Conservation (phyloP, 1,140 invertebrate genomes). For the Grapholita molesta region DNA sequence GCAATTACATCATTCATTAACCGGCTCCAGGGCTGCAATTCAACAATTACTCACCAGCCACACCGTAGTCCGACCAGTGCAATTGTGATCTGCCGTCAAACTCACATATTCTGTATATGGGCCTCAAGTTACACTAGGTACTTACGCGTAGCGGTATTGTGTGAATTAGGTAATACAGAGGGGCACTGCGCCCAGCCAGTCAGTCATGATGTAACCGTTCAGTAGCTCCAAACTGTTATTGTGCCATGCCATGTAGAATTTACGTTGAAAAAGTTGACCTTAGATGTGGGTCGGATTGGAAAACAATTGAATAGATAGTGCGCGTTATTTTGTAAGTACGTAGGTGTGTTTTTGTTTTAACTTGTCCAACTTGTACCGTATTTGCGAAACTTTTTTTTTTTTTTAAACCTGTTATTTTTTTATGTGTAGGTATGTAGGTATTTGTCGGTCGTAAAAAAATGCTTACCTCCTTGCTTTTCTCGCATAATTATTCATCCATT, state of each 20-base stretch:
- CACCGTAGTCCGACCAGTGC: neutral
- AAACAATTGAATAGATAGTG: neutral
- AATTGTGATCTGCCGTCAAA: neutral
- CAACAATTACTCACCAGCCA: neutral
- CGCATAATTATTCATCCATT: neutral
- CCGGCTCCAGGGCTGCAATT: neutral
- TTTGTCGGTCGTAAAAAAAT: neutral
- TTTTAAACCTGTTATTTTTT: neutral
- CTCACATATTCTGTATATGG: neutral
- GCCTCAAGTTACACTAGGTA: neutral
- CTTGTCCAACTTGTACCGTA: neutral
- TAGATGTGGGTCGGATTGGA: neutral
- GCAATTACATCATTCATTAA: slow-evolving; percentile 36
- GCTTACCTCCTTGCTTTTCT: neutral
- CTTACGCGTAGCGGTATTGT: neutral
- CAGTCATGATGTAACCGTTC: too few relatives aligned
- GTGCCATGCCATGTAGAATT: too few relatives aligned
- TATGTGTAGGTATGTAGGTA: neutral
- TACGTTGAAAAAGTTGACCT: neutral
- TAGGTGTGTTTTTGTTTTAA: neutral
- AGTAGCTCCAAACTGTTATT: too few relatives aligned
- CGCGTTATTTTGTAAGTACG: neutral
- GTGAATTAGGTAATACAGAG: neutral
- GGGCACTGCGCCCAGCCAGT: neutral
- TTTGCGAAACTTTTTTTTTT: neutral